A percentile compares a stretch with the other conserved stretches of the same genome.
These are phyloP conservation scores for Sarcophilus harrisii DNA, from an alignment of 2,797 vertebrate genomes.

Conservation along the genomic window DNA sequence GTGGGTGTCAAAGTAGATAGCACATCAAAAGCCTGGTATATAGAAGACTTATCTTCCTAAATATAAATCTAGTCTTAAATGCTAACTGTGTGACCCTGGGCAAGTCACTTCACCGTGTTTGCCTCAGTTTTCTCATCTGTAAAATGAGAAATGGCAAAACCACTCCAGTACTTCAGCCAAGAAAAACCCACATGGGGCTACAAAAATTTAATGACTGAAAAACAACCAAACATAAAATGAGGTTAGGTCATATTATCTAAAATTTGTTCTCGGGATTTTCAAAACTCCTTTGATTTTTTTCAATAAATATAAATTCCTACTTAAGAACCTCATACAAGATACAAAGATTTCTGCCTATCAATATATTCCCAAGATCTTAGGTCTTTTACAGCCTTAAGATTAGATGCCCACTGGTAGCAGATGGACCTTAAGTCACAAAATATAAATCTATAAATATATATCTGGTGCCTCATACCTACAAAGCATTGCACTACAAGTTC, in stretches of 20 bases:
- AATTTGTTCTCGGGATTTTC: background rate
- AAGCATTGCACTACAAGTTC: background rate
- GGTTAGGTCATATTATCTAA: background rate
- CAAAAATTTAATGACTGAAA: background rate
- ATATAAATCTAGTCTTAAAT: background rate
- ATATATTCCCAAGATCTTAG: background rate
- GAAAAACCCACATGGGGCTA: background rate
- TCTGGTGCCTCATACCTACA: background rate
- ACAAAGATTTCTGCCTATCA: background rate
- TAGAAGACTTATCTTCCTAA: background rate
- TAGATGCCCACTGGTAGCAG: background rate
- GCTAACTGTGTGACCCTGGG: too few relatives aligned
- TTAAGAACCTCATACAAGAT: background rate
- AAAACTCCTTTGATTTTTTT: background rate
- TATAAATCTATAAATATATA: background rate
- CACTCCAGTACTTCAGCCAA: too few relatives aligned
- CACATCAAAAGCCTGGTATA: background rate
- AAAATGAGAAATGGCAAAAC: background rate
- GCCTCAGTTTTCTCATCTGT: too few relatives aligned
- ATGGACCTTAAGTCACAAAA: background rate
- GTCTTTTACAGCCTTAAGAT: background rate
- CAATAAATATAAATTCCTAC: background rate
- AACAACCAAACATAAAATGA: background rate
- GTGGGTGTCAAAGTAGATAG: background rate
- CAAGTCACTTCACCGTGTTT: too few relatives aligned